Percentiles rank a stretch among this genome's conserved stretches.
phyloP scores from a whole-genome alignment of 2,113 vertebrate species.

The Coregonus clupeaformis region DNA sequence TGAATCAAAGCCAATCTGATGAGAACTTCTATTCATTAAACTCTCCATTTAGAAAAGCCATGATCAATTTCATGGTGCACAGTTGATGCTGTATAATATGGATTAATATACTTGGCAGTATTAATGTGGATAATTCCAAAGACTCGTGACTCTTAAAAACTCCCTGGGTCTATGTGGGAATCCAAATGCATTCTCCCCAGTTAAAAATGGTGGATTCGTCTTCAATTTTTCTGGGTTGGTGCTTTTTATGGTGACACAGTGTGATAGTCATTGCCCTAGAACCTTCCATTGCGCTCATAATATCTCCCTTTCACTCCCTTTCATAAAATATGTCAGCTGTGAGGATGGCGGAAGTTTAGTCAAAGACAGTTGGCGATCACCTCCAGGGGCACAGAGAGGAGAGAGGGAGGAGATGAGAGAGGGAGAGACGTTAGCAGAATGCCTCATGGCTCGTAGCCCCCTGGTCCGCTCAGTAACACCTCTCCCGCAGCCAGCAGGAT shows the following conservation, averaged over 20 bases:
- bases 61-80: too few relatives aligned
- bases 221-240: slow-evolving; percentile 41
- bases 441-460: slow-evolving; percentile 1
- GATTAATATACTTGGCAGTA: neutral
- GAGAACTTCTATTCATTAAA: too few relatives aligned
- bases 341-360: slow-evolving; percentile 70
- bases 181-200: neutral
- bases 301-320: slow-evolving; percentile 62
- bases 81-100: too few relatives aligned
- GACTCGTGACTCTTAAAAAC: neutral
- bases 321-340: slow-evolving; percentile 59
- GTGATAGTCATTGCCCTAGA: slow-evolving; percentile 58
- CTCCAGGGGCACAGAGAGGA: slow-evolving; percentile 58
- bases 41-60: too few relatives aligned
- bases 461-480: slow-evolving; percentile 5
- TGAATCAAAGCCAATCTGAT: too few relatives aligned
- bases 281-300: slow-evolving; percentile 67
- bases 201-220: slow-evolving; percentile 18
- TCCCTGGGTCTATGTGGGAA: neutral
- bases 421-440: neutral
- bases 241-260: slow-evolving; percentile 54
- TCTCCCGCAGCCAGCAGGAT: slow-evolving; percentile 8
- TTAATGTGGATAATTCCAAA: neutral
- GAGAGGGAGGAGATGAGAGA: neutral
- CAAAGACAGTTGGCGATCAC: slow-evolving; percentile 69